Conservation (phyloP, 2,797 vertebrate genomes). For the Phataginus tetradactyla region DNA sequence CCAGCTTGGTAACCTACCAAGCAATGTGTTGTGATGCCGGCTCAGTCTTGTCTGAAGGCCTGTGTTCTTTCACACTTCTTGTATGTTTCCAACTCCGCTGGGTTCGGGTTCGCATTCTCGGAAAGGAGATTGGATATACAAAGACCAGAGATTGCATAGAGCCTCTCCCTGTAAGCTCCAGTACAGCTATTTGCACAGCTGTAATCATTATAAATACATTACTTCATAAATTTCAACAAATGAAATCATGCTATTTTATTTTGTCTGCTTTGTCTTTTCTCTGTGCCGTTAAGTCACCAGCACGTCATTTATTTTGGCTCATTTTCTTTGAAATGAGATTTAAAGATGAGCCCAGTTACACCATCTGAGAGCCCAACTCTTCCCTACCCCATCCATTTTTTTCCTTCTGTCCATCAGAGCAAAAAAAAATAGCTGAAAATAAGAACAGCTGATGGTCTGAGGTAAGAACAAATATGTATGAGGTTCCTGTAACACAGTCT, state of each 20-base stretch:
- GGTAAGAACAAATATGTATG: not conserved
- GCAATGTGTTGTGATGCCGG: not conserved
- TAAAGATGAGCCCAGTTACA: conserved; percentile 39
- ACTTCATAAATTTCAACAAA: conserved; percentile 78
- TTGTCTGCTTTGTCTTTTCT: conserved; percentile 72
- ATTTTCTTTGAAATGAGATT: conserved; percentile 71
- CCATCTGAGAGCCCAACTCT: not conserved
- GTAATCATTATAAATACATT: conserved; percentile 77
- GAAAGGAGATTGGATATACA: conserved; percentile 2
- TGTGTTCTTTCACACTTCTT: conserved; percentile 49
- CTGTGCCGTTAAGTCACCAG: conserved; percentile 42
- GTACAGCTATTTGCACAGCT: conserved; percentile 72
- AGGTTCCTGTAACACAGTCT: not conserved
- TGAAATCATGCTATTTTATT: conserved; percentile 75
- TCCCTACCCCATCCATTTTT: not conserved
- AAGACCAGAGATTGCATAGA: conserved; percentile 60
- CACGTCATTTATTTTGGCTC: conserved; percentile 70
- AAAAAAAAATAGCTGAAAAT: conserved; percentile 23
- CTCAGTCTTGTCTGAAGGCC: not conserved
- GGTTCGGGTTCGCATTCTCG: not conserved
- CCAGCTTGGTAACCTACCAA: not conserved
- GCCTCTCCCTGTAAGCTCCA: not conserved
- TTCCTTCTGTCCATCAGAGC: not conserved
- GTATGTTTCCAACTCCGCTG: not conserved
- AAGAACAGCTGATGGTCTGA: not conserved